phyloP scores from a whole-genome alignment of 2,888 invertebrate species.

The Spisula subtruncata region DNA sequence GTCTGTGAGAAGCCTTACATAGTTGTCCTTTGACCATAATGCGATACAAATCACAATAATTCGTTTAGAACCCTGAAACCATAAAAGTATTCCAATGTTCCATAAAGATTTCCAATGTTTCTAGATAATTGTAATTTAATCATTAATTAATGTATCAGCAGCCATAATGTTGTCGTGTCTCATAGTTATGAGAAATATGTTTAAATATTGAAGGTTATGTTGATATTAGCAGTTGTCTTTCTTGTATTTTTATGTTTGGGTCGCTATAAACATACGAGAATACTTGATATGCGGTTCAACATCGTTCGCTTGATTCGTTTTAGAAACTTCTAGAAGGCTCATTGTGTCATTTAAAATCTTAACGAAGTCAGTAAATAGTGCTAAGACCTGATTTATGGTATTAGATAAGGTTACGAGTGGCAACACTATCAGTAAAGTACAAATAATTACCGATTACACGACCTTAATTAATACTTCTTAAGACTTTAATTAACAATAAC shows the following conservation, averaged over 20 bases:
- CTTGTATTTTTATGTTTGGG: background rate
- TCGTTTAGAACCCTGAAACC: background rate
- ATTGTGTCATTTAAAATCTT: background rate
- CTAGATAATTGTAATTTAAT: too few relatives aligned
- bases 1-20: too few relatives aligned
- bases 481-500: too few relatives aligned
- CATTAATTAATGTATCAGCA: too few relatives aligned
- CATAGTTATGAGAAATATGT: background rate
- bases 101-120: too few relatives aligned
- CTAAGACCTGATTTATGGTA: too few relatives aligned
- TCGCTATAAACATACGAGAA: background rate
- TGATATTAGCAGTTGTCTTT: too few relatives aligned
- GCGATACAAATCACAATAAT: background rate
- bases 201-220: background rate
- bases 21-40: too few relatives aligned
- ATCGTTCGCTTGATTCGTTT: background rate
- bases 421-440: background rate
- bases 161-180: background rate
- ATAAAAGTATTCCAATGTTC: background rate
- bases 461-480: too few relatives aligned
- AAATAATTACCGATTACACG: background rate
- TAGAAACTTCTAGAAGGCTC: too few relatives aligned
- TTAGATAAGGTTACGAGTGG: background rate
- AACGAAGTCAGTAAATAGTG: conserved; percentile 2
- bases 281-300: background rate